Evolutionary conservation across 2,797 vertebrate genomes (phyloP), one percentile per base, ranked within the genome.

Genomic region (Rachycentron canadum): DNA sequence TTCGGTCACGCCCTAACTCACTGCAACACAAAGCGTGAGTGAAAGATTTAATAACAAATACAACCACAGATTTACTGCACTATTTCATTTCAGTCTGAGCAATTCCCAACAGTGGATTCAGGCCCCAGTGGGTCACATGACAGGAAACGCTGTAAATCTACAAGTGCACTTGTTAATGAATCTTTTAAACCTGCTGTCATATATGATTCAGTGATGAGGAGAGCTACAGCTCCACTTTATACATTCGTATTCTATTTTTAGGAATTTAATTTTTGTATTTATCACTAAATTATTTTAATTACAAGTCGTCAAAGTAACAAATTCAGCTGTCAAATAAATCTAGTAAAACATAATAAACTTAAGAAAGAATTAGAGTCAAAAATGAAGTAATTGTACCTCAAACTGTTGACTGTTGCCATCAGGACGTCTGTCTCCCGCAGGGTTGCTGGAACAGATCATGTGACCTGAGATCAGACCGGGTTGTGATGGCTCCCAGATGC

Each of bases 401-500:
- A 17, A 43, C 1, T 11, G 32, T 10, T 16, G 21, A 6, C 21
- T 34, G 19, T 3, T 59, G 21, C 5, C 2, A 32, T 13, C 12
- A 36, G 34, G 12, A n/a, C 14, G 12, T 23, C n/a, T 17, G 10
- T 36, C 21, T 4, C 13, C 36, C 40, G 13, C 36, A 40, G 58
- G 58, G 7, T 8, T n/a, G 23, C 23, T 34, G 55, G 40, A 55
- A 21, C 19, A 40, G 23, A 61, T 30, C 41, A 21, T 23, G 34
- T 52, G n/a, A 45, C 45, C 47, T 41, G 25, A 53, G 60, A 64
- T 58, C 34, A 7, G 5, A n/a, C 11, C 0, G 2, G 21, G 36
- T 62, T 12, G 9, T 65, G 36, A 9, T 17, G 19, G 34, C 7
- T 2, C 69, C 70, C 36, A 57, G 52, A 71, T 69, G 38, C 12